A percentile compares a stretch with the other conserved stretches of the same genome.
These are phyloP conservation scores for Capreolus pygargus DNA, from an alignment of 2,113 vertebrate genomes.

Conservation along the genomic window DNA sequence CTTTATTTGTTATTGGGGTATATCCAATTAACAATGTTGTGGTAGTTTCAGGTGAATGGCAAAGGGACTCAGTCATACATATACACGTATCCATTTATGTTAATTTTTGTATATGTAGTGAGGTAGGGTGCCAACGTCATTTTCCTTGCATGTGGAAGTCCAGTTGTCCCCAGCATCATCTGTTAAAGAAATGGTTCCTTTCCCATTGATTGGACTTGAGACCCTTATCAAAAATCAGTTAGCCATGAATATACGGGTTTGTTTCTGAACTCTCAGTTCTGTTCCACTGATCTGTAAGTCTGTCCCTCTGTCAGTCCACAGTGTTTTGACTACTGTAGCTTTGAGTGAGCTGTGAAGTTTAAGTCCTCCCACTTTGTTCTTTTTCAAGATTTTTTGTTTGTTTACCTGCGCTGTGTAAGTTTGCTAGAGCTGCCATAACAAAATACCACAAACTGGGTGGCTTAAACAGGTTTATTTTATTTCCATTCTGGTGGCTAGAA, in stretches of 20 bases:
- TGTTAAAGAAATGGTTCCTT: not conserved
- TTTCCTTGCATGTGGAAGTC: not conserved
- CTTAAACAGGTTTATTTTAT: not conserved
- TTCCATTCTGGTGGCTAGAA: not conserved
- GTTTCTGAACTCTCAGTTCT: not conserved
- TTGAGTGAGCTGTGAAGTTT: not conserved
- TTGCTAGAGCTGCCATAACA: not conserved
- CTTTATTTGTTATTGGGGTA: not conserved
- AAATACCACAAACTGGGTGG: not conserved
- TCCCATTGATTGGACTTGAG: not conserved
- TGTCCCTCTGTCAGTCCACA: not conserved
- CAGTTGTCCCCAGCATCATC: not conserved
- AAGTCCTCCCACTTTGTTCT: not conserved
- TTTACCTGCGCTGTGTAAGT: not conserved
- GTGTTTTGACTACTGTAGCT: not conserved
- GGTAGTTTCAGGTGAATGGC: not conserved
- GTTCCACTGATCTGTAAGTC: not conserved
- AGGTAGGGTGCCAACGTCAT: not conserved
- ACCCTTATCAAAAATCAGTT: not conserved
- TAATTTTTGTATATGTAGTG: not conserved
- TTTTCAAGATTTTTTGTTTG: not conserved
- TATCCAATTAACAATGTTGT: not conserved
- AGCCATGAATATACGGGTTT: not conserved
- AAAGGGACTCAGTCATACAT: not conserved
- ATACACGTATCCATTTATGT: not conserved